Evolutionary conservation across 2,113 vertebrate species (phyloP), one percentile per base, ranked within the genome.

Genomic region (Fregetta grallaria): DNA sequence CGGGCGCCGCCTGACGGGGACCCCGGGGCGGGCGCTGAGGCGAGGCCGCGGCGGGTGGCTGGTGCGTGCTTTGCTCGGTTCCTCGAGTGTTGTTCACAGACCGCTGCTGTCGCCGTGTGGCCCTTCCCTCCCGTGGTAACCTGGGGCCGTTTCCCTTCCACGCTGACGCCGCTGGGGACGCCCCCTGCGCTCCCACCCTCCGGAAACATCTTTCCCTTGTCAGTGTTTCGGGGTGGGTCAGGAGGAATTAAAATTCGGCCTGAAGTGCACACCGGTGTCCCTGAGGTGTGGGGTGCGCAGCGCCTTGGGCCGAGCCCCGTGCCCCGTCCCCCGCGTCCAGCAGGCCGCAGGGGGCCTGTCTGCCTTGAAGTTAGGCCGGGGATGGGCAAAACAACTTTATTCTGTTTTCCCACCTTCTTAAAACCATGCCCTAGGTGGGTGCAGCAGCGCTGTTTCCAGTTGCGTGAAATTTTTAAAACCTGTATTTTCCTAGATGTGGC

Each of bases 261-360:
- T 3, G 47, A 10, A 18, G 27, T 1, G 2, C 15, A 12, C 49
- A 5, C 26, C 0, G 1, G 16, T 1, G 4, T 19, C 23, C 15
- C 4, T 7, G 7, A 15, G 30, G 32, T 1, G 6, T 4, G 3
- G 15, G 26, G 29, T n/a, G 6, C 0, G 1, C 5, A 0, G 30
- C 9, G 63, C 16, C 26, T 40, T 23, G 9, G 12, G 5, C 21
- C 8, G 67, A 10, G 44, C 19, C 15, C 44, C 9, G 34, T 2
- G 1, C 34, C 53, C 38, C 3, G 11, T 0, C 5, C 50, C 55
- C n/a, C 1, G 0, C 12, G 29, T 3, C 15, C 22, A 2, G 15
- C n/a, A 3, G 82, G 34, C 44, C 20, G 0, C 36, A 10, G 32
- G 36, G 50, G 71, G 32, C 19, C n/a, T 1, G 0, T 6, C n/a